Evolutionary conservation across 1,140 invertebrate species (phyloP).

Genomic region (Cepaea nemoralis): DNA sequence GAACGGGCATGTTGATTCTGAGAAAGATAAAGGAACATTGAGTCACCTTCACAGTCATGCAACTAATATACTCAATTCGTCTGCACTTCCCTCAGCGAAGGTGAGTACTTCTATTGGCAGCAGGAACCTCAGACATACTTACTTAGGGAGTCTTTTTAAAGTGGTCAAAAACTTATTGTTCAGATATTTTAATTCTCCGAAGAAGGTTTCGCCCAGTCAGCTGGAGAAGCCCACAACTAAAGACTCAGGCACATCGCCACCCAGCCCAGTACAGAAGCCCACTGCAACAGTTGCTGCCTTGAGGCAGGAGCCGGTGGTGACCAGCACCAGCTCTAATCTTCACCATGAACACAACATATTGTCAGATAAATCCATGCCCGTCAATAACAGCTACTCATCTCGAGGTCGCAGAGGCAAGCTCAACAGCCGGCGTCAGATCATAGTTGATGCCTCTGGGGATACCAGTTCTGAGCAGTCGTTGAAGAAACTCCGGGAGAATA

Average conservation of each 20-base stretch:
- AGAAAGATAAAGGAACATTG: conserved; percentile 9
- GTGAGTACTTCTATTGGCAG: conserved; percentile 10
- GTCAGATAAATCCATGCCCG: conserved; percentile 23
- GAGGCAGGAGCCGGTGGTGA: conserved; percentile 14
- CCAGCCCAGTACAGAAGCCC: conserved; percentile 32
- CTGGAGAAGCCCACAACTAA: conserved; percentile 37
- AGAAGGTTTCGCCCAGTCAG: not conserved
- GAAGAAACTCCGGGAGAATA: conserved; percentile 13
- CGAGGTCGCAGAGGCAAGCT: conserved; percentile 20
- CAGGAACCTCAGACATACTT: conserved; percentile 30
- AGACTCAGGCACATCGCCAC: conserved; percentile 30
- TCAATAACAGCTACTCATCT: not conserved
- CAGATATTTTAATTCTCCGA: conserved; percentile 34
- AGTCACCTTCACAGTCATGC: not conserved
- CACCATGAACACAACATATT: not conserved
- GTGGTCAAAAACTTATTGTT: conserved; percentile 45
- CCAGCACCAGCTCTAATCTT: not conserved
- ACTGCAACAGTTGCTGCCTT: conserved; percentile 30
- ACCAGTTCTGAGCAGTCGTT: conserved; percentile 8
- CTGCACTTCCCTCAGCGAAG: not conserved
- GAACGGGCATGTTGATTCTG: conserved; percentile 57
- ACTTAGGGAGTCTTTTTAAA: conserved; percentile 49
- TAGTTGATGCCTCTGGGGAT: conserved; percentile 30
- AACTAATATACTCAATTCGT: conserved; percentile 17
- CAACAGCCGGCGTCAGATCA: conserved; percentile 25